Evolutionary conservation across 2,113 vertebrate genomes (phyloP).

Genomic region (Petrocephalus microphthalmus): DNA sequence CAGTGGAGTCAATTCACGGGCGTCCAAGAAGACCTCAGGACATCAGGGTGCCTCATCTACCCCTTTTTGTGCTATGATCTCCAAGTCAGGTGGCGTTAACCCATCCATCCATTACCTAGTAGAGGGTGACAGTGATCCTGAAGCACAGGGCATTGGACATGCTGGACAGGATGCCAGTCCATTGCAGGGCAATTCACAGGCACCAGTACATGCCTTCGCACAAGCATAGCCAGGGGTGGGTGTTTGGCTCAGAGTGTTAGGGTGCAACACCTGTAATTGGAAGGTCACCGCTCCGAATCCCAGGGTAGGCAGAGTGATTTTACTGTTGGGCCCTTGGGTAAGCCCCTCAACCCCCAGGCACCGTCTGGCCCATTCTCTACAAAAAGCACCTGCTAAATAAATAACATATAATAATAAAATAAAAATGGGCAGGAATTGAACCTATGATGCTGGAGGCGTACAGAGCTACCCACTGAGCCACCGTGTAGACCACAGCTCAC

Average conservation of each 20-base stretch:
- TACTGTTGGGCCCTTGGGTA: neutral
- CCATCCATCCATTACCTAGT: neutral
- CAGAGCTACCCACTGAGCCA: neutral
- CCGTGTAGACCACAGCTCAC: neutral
- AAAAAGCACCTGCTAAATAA: neutral
- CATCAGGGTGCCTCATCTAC: neutral
- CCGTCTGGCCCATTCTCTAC: neutral
- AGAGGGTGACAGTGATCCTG: neutral
- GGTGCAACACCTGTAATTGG: neutral
- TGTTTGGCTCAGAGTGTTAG: neutral
- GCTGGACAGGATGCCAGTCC: neutral
- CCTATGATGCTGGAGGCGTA: neutral
- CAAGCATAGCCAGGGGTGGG: neutral
- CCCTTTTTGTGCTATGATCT: neutral
- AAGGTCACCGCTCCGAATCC: neutral
- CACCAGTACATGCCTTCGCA: neutral
- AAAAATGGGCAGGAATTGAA: neutral
- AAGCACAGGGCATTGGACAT: neutral
- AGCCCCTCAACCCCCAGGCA: neutral
- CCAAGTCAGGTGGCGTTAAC: neutral
- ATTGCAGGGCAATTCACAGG: neutral
- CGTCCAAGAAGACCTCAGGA: neutral
- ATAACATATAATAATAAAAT: neutral
- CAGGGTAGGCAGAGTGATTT: neutral
- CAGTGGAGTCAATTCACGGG: slow-evolving; percentile 14